phyloP scores from a whole-genome alignment of 2,888 invertebrate species.

The Auanema freiburgensis region DNA sequence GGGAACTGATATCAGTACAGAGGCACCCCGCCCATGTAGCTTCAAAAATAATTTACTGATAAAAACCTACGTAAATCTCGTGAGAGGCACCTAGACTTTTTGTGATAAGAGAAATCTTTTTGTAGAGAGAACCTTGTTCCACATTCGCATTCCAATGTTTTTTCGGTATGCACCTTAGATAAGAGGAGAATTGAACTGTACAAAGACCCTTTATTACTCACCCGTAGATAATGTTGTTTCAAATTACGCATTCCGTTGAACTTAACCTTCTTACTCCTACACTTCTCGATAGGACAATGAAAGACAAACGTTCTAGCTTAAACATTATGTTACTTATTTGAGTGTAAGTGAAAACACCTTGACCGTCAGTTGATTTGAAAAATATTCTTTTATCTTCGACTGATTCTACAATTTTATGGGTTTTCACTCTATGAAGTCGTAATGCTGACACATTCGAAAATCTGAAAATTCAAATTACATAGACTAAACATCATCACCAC shows the following conservation, averaged over 20 bases:
- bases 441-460: conserved; percentile 27
- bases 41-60: neutral
- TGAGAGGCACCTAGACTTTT: conserved; percentile 24
- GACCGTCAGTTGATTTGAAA: neutral
- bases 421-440: conserved; percentile 27
- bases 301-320: conserved; percentile 13
- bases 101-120: conserved; percentile 33
- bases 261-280: conserved; percentile 7
- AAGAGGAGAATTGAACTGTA: neutral
- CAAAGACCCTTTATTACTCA: neutral
- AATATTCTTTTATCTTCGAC: conserved; percentile 17
- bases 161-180: conserved; percentile 26
- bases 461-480: neutral
- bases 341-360: conserved; percentile 11
- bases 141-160: conserved; percentile 29
- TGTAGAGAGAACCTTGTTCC: conserved; percentile 23
- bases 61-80: conserved; percentile 8
- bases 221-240: conserved; percentile 27
- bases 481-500: no score
- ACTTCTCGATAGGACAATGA: conserved; percentile 26
- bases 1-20: conserved; percentile 3
- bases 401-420: conserved; percentile 10
- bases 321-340: neutral
- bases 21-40: neutral
- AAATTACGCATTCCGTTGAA: conserved; percentile 26